These are phyloP conservation scores for Rhyacophila evoluta DNA, from an alignment of 2,888 invertebrate species.

Conservation along the genomic window DNA sequence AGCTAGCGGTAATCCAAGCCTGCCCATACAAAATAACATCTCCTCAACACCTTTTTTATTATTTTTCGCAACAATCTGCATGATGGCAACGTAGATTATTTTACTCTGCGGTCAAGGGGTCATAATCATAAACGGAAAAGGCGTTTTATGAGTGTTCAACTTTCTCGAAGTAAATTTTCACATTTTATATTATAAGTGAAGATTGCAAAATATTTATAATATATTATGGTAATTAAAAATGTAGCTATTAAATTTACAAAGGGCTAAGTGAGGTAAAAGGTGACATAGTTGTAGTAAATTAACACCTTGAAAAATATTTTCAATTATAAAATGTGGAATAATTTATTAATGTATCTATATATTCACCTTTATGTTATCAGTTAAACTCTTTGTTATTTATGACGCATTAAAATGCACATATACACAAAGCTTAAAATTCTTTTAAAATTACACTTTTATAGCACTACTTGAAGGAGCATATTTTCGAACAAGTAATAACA, in stretches of 20 bases:
- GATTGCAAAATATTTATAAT: not conserved
- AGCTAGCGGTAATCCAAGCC: not conserved
- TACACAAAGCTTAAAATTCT: too few relatives aligned
- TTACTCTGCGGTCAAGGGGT: not conserved
- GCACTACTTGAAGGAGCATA: too few relatives aligned
- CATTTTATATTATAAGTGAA: not conserved
- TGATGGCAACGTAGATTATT: not conserved
- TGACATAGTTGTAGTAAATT: too few relatives aligned
- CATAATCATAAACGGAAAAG: not conserved
- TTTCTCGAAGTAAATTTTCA: not conserved
- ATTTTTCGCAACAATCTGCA: not conserved
- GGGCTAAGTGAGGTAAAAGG: too few relatives aligned
- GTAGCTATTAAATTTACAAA: not conserved
- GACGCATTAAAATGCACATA: too few relatives aligned
- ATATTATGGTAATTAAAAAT: not conserved
- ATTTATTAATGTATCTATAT: too few relatives aligned
- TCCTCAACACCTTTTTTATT: not conserved
- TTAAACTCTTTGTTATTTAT: too few relatives aligned
- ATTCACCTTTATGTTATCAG: too few relatives aligned
- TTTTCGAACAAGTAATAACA: too few relatives aligned
- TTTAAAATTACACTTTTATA: too few relatives aligned
- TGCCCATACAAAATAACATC: not conserved
- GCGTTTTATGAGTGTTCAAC: not conserved
- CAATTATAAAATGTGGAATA: too few relatives aligned
- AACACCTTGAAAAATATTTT: too few relatives aligned